phyloP scores from a whole-genome alignment of 1,140 invertebrate genomes.

The Planococcus citri region DNA sequence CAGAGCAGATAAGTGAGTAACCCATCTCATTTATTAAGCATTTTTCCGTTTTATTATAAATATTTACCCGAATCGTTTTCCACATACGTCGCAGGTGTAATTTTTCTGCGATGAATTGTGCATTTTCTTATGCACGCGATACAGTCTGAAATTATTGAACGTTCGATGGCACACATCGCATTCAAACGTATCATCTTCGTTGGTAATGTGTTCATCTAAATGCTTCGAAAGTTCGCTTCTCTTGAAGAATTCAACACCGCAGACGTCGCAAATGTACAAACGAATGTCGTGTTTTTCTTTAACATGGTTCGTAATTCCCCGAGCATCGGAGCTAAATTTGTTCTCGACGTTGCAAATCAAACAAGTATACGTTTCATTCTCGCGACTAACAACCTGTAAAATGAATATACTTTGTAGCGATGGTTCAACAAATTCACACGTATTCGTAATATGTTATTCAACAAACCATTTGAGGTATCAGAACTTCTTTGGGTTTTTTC shows the following conservation, averaged over 20 bases:
- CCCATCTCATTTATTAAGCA: too few relatives aligned
- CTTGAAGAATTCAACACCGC: slow-evolving; percentile 49
- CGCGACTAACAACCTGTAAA: slow-evolving; percentile 38
- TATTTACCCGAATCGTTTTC: slow-evolving; percentile 47
- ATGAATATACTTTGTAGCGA: slow-evolving; percentile 16
- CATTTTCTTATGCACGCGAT: slow-evolving; percentile 47
- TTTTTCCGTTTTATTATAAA: too few relatives aligned
- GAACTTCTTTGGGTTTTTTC: slow-evolving; percentile 22
- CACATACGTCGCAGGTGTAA: slow-evolving; percentile 49
- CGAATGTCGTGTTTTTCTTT: slow-evolving; percentile 44
- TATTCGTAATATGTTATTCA: not conserved
- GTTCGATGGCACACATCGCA: slow-evolving; percentile 51
- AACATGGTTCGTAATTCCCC: slow-evolving; percentile 46
- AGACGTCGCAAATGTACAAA: slow-evolving; percentile 57
- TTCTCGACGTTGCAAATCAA: slow-evolving; percentile 41
- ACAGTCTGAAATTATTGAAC: slow-evolving; percentile 46
- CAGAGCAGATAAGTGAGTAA: too few relatives aligned
- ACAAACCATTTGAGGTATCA: slow-evolving; percentile 24
- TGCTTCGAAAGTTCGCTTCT: slow-evolving; percentile 48
- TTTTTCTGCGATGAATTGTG: slow-evolving; percentile 48
- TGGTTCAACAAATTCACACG: slow-evolving; percentile 13
- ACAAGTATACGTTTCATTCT: slow-evolving; percentile 44
- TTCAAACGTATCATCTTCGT: slow-evolving; percentile 46
- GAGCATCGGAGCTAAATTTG: slow-evolving; percentile 39
- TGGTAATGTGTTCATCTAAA: slow-evolving; percentile 49